Base-by-base conservation (phyloP, 2,888 invertebrate genomes). In the Leptinotarsa juncta region DNA sequence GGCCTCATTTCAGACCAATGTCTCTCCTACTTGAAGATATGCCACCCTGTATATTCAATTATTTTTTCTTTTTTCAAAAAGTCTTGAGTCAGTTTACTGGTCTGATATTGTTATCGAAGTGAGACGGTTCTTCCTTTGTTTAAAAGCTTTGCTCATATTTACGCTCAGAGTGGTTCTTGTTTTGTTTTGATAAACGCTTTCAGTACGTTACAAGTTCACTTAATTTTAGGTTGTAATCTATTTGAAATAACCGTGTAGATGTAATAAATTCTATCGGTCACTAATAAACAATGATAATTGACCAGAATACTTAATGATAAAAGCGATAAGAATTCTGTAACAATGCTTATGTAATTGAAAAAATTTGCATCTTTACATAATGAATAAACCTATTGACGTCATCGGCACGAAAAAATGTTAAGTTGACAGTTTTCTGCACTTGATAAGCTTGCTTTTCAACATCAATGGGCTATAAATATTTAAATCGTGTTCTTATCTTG, bases 351-450 rank as follows among this genome's bases (percentile, higher is more conserved):
- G 32, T 53, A 68, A 68, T 68, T 68, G 68, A 55, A 23, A 55
- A 68, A 51, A 68, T 68, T 68, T 68, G 68, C 68, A 68, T 68
- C 32, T n/a, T 57, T 23, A 57, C 57, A 68, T 32, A 68, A 68
- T 55, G 42, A 68, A 68, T 42, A 55, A 55, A 42, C 20, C 53
- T 10, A 48, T 55, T 68, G 68, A 68, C 68, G 68, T 68, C 68
- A 68, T 32, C 55, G 10, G 55, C n/a, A 20, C 4, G 32, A 55
- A 68, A 68, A 68, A 66, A 67, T 51, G 20, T 14, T n/a, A 50
- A 67, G 16, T n/a, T 50, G 51, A 55, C 18, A 18, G 26, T 20
- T 68, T 32, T 53, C 26, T 53, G 53, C 55, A 26, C 55, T 55
- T 55, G 55, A 32, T 57, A 57, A 20, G 18, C 10, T 57, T 23